phyloP scores from a whole-genome alignment of 2,797 vertebrate genomes.

The Leptatherina wallacei region DNA sequence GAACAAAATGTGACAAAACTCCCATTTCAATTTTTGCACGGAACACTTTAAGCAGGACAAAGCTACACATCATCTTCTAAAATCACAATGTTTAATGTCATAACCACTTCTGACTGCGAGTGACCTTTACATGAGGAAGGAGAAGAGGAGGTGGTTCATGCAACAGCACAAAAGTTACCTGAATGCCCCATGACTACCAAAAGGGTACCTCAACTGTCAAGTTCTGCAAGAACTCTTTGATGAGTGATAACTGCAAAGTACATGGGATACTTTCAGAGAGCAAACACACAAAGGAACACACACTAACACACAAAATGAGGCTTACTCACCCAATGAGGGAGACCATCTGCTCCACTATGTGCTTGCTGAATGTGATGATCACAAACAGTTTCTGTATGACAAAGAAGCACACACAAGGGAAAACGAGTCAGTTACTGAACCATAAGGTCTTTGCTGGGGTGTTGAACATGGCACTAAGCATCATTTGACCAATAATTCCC shows the following conservation, averaged over 20 bases:
- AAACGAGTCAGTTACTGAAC: conserved; percentile 57
- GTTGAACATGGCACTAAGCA: conserved; percentile 44
- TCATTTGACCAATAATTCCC: conserved; percentile 59
- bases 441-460: conserved; percentile 55
- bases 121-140: conserved; percentile 28
- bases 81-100: conserved; percentile 30
- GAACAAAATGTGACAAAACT: conserved; percentile 47
- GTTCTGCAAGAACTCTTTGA: conserved; percentile 63
- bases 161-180: conserved; percentile 44
- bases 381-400: conserved; percentile 93
- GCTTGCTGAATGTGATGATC: conserved; percentile 93
- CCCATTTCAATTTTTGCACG: conserved; percentile 19
- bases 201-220: conserved; percentile 41
- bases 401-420: conserved; percentile 64
- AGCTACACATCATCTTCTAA: conserved; percentile 8
- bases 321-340: conserved; percentile 93
- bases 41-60: conserved; percentile 12
- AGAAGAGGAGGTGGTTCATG: conserved; percentile 23
- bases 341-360: conserved; percentile 95
- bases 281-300: conserved; percentile 13
- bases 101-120: conserved; percentile 8
- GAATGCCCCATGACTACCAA: conserved; percentile 27
- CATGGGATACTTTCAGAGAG: conserved; percentile 28
- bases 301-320: conserved; percentile 49
- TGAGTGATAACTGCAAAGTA: conserved; percentile 33